Percentiles rank a stretch among this genome's conserved stretches.
These are phyloP conservation scores for Sebastes fasciatus DNA, from an alignment of 2,113 vertebrate species.

Conservation along the genomic window DNA sequence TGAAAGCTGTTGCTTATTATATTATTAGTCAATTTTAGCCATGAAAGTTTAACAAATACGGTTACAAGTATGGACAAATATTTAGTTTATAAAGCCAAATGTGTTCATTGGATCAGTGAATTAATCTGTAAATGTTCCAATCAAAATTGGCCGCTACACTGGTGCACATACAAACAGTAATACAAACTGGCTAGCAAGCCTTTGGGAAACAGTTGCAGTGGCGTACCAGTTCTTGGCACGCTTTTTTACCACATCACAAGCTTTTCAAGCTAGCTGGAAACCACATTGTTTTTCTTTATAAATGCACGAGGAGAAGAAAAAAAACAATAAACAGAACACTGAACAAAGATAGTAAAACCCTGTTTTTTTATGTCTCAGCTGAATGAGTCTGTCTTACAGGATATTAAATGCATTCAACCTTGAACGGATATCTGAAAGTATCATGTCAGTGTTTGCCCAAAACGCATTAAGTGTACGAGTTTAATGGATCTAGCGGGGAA, in stretches of 20 bases:
- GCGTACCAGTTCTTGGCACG: conserved; percentile 14
- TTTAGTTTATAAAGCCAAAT: neutral
- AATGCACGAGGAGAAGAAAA: neutral
- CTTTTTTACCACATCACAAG: conserved; percentile 9
- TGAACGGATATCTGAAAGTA: neutral
- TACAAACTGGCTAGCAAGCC: neutral
- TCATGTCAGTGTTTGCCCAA: neutral
- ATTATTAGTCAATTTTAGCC: neutral
- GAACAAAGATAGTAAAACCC: neutral
- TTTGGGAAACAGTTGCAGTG: conserved; percentile 34
- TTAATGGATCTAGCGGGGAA: neutral
- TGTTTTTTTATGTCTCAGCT: neutral
- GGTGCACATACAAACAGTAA: conserved; percentile 2
- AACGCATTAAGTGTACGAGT: neutral
- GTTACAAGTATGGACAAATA: neutral
- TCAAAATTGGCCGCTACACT: neutral
- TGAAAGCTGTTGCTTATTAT: neutral
- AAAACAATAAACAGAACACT: neutral
- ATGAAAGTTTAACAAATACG: neutral
- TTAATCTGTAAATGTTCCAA: neutral
- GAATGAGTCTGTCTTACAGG: neutral
- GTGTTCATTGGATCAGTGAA: neutral
- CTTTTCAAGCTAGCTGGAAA: conserved; percentile 19
- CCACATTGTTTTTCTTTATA: conserved; percentile 5
- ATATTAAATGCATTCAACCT: neutral